These are phyloP conservation scores for Rousettus leschenaultii DNA, from an alignment of 2,113 vertebrate genomes.

Conservation along the genomic window DNA sequence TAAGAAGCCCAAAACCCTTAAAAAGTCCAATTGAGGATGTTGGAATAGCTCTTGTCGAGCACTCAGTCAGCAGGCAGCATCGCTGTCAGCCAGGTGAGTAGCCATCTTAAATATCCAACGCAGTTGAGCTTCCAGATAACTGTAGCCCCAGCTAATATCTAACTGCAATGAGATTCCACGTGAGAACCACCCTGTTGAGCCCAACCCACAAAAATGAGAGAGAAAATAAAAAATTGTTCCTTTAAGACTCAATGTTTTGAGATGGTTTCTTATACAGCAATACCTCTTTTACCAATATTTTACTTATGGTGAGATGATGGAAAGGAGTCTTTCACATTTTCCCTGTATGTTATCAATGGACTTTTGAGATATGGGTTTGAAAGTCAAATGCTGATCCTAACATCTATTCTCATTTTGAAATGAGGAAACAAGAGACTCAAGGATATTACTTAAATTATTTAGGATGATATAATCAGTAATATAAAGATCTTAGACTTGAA, in stretches of 20 bases:
- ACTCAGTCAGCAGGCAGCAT: background rate
- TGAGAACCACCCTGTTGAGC: background rate
- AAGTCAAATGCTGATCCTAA: background rate
- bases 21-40: background rate
- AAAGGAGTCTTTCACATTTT: background rate
- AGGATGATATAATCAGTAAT: background rate
- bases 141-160: background rate
- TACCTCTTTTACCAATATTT: background rate
- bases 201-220: background rate
- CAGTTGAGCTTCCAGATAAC: background rate
- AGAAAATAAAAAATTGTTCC: background rate
- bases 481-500: conserved; percentile 14
- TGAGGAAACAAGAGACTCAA: background rate
- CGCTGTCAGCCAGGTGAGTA: background rate
- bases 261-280: background rate
- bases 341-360: background rate
- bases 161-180: background rate
- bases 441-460: background rate
- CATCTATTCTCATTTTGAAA: background rate
- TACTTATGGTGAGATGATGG: background rate
- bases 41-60: background rate
- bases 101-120: background rate
- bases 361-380: background rate
- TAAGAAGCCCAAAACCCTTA: background rate
- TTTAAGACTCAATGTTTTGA: background rate